A percentile compares a stretch with the other conserved stretches of the same genome.
Evolutionary conservation across 2,797 vertebrate genomes (phyloP).

Genomic region (Naso thynnoides): DNA sequence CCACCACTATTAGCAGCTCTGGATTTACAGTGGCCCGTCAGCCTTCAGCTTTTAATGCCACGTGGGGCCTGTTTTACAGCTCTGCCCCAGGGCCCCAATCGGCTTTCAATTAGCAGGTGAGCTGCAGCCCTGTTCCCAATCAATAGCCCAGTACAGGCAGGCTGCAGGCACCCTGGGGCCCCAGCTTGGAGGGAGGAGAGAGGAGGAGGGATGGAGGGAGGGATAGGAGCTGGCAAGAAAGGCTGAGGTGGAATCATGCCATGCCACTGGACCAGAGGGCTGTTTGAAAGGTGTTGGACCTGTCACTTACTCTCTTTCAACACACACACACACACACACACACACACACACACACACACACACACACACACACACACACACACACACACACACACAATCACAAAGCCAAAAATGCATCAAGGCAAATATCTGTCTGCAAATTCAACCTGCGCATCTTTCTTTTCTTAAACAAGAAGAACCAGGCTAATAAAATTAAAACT

Average conservation of each 20-base stretch:
- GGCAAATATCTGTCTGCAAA: constrained; percentile 24
- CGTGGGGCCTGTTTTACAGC: constrained; percentile 83
- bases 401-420: constrained; percentile 4
- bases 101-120: constrained; percentile 88
- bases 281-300: constrained; percentile 61
- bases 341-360: constrained; percentile 15
- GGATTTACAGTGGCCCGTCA: constrained; percentile 81
- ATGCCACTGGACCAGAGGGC: constrained; percentile 60
- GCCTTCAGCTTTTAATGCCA: constrained; percentile 83
- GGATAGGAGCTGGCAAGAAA: constrained; percentile 59
- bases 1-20: constrained; percentile 78
- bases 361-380: not conserved
- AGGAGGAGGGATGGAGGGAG: constrained; percentile 22
- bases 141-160: constrained; percentile 80
- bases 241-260: constrained; percentile 64
- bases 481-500: constrained; percentile 34
- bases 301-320: constrained; percentile 55
- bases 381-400: not conserved
- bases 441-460: constrained; percentile 26
- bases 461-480: constrained; percentile 24
- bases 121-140: constrained; percentile 83
- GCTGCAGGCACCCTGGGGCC: constrained; percentile 74
- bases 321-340: constrained; percentile 7
- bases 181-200: constrained; percentile 64
- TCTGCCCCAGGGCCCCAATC: constrained; percentile 82